Evolutionary conservation across 2,888 invertebrate genomes (phyloP), one percentile per base, ranked within the genome.

Genomic region (Agrotis clavis): DNA sequence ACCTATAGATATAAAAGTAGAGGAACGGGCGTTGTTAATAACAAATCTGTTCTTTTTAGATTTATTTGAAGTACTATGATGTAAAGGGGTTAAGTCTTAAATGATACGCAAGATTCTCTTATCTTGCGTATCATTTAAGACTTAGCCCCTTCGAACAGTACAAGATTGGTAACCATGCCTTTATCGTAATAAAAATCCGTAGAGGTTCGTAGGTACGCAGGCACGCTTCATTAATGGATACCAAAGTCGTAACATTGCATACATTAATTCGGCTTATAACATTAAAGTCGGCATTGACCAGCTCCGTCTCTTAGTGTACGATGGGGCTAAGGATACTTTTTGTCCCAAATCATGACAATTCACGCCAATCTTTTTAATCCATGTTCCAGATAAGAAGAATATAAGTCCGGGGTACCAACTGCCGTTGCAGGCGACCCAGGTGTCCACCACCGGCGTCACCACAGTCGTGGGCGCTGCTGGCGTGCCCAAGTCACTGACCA

Each of bases 401-500:
- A 21, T 60, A 60, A 68, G 90, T 87, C 74, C 90, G n/a, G 84
- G 88, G 60, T 91, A 91, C 82, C 92, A 92, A 76, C 84, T 92
- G 57, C 94, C 93, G 18, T 87, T 91, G 71, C 77, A 89, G 62
- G 81, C 94, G 53, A 94, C 95, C 1, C 95, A 95, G 85, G 92
- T 94, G 64, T 85, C 94, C 0, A 89, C 94, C 1, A 90, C 91
- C 0, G 95, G 95, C 0, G 85, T 89, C 14, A 93, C 94, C 64
- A 95, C 93, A 1, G 88, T 95, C 63, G 92, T 95, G 4, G 92
- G 92, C 3, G 91, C 92, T 2, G 84, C 88, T 0, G 95, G 95
- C 0, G 87, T 94, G 25, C 95, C 96, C 48, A 96, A 96, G 86
- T 89, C 94, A 0, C 93, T 93, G 81, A 95, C 96, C 54, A 96